phyloP scores from a whole-genome alignment of 2,113 vertebrate species.

The Rhinichthys klamathensis region DNA sequence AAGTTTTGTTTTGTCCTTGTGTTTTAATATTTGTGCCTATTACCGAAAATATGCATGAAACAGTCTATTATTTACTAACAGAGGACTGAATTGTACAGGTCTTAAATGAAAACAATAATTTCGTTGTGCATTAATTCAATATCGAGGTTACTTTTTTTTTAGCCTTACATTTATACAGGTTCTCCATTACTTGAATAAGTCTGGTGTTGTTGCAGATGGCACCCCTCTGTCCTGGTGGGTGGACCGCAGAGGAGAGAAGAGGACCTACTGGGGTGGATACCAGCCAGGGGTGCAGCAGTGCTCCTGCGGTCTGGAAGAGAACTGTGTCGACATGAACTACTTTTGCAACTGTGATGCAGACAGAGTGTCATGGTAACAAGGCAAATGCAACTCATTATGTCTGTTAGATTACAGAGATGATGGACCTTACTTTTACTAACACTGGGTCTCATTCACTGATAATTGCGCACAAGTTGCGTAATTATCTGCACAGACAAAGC shows the following conservation, averaged over 20 bases:
- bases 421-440: slow-evolving; percentile 3
- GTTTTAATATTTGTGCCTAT: not conserved
- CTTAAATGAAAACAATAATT: not conserved
- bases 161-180: not conserved
- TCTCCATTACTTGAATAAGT: not conserved
- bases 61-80: not conserved
- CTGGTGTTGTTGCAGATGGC: slow-evolving; percentile 76
- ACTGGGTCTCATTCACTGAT: not conserved
- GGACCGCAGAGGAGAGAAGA: slow-evolving; percentile 80
- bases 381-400: not conserved
- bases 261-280: slow-evolving; percentile 86
- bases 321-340: slow-evolving; percentile 82
- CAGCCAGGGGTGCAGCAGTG: slow-evolving; percentile 84
- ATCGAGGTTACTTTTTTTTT: too few species aligned
- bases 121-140: too few species aligned
- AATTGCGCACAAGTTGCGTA: not conserved
- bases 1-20: not conserved
- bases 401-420: not conserved
- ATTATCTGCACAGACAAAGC: not conserved
- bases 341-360: slow-evolving; percentile 90
- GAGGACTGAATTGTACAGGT: not conserved
- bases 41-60: not conserved
- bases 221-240: slow-evolving; percentile 86
- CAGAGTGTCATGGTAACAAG: slow-evolving; percentile 83
- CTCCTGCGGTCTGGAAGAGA: slow-evolving; percentile 85